Conservation (phyloP, 2,888 invertebrate species). For the Sphinx pinastri region DNA sequence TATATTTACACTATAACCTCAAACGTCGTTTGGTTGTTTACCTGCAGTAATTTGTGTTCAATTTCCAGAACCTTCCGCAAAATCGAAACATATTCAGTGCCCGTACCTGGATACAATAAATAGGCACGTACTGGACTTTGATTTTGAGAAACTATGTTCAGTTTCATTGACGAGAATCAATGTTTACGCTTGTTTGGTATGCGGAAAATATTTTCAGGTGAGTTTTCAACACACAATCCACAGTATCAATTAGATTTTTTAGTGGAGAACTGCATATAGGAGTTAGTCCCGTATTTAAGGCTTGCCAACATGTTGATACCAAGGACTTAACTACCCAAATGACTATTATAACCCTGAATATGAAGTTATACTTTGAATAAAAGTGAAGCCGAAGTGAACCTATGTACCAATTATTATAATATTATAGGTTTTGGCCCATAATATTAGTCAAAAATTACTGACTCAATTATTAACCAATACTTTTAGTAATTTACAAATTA, state of each 20-base stretch:
- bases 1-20: conserved; percentile 45
- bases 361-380: too few relatives aligned
- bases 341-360: too few relatives aligned
- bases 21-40: conserved; percentile 16
- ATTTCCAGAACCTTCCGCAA: conserved; percentile 58
- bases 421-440: too few relatives aligned
- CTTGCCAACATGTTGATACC: too few relatives aligned
- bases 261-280: background rate
- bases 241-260: background rate
- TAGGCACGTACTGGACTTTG: conserved; percentile 98
- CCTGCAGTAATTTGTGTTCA: conserved; percentile 22
- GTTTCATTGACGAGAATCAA: conserved; percentile 99
- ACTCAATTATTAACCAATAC: too few relatives aligned
- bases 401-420: too few relatives aligned
- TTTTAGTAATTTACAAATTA: background rate
- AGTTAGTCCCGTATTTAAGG: too few relatives aligned
- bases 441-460: too few relatives aligned
- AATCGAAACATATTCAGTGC: conserved; percentile 86
- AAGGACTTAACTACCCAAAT: too few relatives aligned
- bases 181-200: conserved; percentile 99
- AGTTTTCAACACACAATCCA: conserved; percentile 24
- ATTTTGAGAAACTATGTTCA: conserved; percentile 99
- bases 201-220: conserved; percentile 97
- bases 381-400: too few relatives aligned
- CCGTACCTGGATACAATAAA: conserved; percentile 99